Evolutionary conservation across 1,140 invertebrate species (phyloP).

Genomic region (Steinernema khuongi): DNA sequence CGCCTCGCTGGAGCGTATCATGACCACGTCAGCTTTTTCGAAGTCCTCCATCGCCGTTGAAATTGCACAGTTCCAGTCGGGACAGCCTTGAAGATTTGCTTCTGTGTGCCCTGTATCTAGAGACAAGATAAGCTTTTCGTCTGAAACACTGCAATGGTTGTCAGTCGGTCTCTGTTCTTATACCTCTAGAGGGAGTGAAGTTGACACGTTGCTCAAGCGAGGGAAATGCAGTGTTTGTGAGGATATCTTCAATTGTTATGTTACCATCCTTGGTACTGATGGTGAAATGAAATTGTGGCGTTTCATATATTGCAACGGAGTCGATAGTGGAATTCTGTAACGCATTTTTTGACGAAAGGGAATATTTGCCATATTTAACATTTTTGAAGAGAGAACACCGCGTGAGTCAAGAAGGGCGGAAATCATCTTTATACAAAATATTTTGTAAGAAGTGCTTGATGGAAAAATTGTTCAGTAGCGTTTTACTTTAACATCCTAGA

Average conservation of each 20-base stretch:
- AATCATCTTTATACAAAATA: no score
- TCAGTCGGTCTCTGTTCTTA: neutral
- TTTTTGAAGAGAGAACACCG: no score
- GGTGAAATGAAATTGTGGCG: neutral
- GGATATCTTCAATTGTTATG: neutral
- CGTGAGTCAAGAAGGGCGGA: no score
- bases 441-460: no score
- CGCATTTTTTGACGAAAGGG: neutral
- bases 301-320: neutral
- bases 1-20: conserved; percentile 6
- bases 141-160: neutral
- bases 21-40: conserved; percentile 30
- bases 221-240: neutral
- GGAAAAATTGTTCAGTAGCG: no score
- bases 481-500: no score
- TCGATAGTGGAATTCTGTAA: neutral
- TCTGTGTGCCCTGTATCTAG: conserved; percentile 24
- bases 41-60: conserved; percentile 24
- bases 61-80: conserved; percentile 55
- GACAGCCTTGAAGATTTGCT: conserved; percentile 47
- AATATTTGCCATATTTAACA: neutral
- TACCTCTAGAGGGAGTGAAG: neutral
- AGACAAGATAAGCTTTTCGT: neutral
- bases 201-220: neutral
- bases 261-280: neutral